Evolutionary conservation across 2,797 vertebrate species (phyloP), one percentile per base, ranked within the genome.

Genomic region (Sebastes steindachneri): DNA sequence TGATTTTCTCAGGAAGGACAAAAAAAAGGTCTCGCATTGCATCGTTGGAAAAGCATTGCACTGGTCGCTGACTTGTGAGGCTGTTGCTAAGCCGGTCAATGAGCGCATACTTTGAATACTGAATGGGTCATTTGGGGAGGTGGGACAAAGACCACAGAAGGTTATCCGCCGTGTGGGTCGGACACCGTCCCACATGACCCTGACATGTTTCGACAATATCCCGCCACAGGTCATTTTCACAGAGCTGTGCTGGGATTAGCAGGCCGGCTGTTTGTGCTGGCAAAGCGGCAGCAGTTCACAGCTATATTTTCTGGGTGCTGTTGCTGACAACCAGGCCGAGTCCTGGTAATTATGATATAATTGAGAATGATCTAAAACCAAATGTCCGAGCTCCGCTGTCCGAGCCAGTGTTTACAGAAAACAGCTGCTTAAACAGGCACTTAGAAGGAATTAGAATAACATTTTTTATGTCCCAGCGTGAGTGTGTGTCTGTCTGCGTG

Each of bases 341-440:
- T 45, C 90, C 37, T 68, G 41, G 85, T 91, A 94, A 94, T 95
- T 93, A 93, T 90, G 86, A 92, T 86, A 92, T 90, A 92, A 94
- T 92, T 88, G 91, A 88, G 82, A 91, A 83, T 70, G 84, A 91
- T 89, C 84, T 89, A 84, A 94, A 94, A 94, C 68, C 85, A 79
- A 93, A 88, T 77, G 88, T 92, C 86, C 78, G 23, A 72, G 83
- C 80, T 69, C 77, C 62, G 78, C 75, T 54, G 79, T 75, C 89
- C 60, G 77, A 83, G 74, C 37, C 82, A 37, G 80, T 93, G 89
- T 94, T 94, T 94, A 93, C 89, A 91, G 91, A 94, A 94, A 94
- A 94, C 94, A 95, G 94, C 93, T 94, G 88, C 92, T 91, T 90
- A 89, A 93, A 95, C 77, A 89, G 87, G 70, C 90, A 90, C 92